These are phyloP conservation scores for Sebastolobus alascanus DNA, from an alignment of 2,797 vertebrate species.

Conservation along the genomic window DNA sequence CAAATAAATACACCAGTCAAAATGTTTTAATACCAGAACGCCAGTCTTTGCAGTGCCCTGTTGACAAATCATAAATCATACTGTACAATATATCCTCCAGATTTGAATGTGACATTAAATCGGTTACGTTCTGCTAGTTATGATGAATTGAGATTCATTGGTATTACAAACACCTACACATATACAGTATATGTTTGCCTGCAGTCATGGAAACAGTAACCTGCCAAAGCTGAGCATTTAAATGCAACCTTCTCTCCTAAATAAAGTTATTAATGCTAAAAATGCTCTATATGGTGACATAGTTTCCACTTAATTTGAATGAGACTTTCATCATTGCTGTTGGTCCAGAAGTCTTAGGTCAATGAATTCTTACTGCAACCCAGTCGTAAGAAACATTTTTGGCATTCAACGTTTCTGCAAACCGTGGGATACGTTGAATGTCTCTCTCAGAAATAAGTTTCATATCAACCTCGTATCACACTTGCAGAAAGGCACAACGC, in stretches of 20 bases:
- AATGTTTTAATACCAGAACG: not conserved
- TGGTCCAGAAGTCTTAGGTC: not conserved
- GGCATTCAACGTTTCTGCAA: not conserved
- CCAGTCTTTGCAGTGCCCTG: not conserved
- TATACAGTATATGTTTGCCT: not conserved
- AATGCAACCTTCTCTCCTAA: not conserved
- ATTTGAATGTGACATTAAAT: not conserved
- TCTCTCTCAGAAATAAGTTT: rapidly evolving
- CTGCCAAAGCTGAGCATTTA: not conserved
- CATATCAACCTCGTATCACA: too few relatives aligned
- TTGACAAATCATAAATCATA: not conserved
- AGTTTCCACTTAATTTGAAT: not conserved
- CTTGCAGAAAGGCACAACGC: not conserved
- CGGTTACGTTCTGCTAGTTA: not conserved
- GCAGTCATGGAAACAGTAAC: not conserved
- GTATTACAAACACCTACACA: not conserved
- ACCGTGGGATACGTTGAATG: too few relatives aligned
- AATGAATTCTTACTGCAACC: not conserved
- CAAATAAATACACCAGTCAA: not conserved
- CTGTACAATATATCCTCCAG: not conserved
- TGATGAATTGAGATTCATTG: not conserved
- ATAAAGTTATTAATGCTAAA: not conserved
- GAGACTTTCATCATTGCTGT: not conserved
- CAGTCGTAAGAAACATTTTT: not conserved
- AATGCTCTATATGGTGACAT: not conserved